Base-by-base conservation (phyloP, 2,888 invertebrate genomes). In the Hyppa rectilinea region DNA sequence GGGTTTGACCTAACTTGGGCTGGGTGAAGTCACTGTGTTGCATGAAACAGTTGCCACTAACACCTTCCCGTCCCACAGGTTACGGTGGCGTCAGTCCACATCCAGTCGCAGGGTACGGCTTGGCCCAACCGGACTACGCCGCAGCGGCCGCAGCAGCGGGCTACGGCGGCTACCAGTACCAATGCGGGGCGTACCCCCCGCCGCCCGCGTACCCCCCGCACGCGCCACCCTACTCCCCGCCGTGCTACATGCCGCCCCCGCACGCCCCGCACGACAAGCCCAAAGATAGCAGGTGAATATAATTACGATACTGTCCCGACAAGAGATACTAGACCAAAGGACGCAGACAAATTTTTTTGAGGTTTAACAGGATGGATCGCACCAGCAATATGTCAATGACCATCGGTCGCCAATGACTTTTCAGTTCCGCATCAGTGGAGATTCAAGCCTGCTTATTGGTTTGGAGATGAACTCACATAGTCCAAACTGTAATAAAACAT, bases 231-330 rank as follows among this genome's bases (percentile, higher is more conserved):
- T 98, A 98, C 92, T 97, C 97, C 64, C 97, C 98, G 64, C 98
- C 98, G 89, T 98, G 98, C 95, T 98, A 98, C 89, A 98, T 98
- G 98, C 98, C 98, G 74, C 98, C 98, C 71, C 98, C 98, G 47
- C 98, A 98, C 90, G 97, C 98, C 82, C 97, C 97, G 74, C 98
- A 97, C 93, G 97, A 98, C 95, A 98, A 97, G 89, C 96, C 97
- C 17, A 98, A 98, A 92, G 97, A 98, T 86, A 97, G 97, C 94
- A 97, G 97, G 97, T 98, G 94, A 96, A 93, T 95, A 94, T 89
- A 78, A 72, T 75, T 59, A 68, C 64, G 50, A 59, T 67, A 50
- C 52, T 20, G 45, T 64, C 38, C 23, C 26, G 12, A 34, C 26
- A 75, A 49, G 40, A 26, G 4, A 40, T 40, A 26, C 9, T 3